Base-by-base conservation (phyloP, 2,888 invertebrate genomes). In the Tetramorium bicarinatum region DNA sequence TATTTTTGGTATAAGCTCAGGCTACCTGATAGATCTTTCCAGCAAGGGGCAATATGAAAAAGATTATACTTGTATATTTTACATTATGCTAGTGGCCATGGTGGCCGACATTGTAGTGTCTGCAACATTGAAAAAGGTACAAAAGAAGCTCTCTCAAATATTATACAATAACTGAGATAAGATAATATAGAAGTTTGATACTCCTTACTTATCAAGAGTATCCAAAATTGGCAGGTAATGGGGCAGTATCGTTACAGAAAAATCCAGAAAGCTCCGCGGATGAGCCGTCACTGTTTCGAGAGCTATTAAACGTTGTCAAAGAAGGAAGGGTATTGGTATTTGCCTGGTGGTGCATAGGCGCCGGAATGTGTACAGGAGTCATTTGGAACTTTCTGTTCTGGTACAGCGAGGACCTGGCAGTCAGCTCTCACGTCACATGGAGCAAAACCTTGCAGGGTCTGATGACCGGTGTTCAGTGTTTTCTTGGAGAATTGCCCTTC, bases 371-470 rank as follows among this genome's bases (percentile, higher is more conserved):
- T 91, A 98, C 98, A 0, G 98, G 98, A 0, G 95, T 98, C 0
- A 95, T 98, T 34, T 99, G 99, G 98, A 97, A 98, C 90, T 99
- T 98, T 93, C 95, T 98, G 0, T 98, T 98, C 93, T 98, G 98
- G 97, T 96, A 97, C 89, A 95, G 98, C 18, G 98, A 98, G 94
- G 97, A 97, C 86, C 95, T 98, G 80, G 96, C 97, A 0, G 93
- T 92, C 4, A 74, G 92, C 80, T 83, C 88, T 41, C 93, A 95
- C 72, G 90, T 89, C 91, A 94, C 95, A 15, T 96, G 96, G 93
- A 95, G 96, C n/a, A 97, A 97, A 93, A 97, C 97, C 0, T 92
- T 97, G 21, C 97, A 97, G 93, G 98, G 98, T 0, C 94, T 97
- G 0, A 90, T 96, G 8, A 97, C 97, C 93, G 97, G 97, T 9